Evolutionary conservation across 1,140 invertebrate genomes (phyloP).

Genomic region (Atopsyche davidsoni): DNA sequence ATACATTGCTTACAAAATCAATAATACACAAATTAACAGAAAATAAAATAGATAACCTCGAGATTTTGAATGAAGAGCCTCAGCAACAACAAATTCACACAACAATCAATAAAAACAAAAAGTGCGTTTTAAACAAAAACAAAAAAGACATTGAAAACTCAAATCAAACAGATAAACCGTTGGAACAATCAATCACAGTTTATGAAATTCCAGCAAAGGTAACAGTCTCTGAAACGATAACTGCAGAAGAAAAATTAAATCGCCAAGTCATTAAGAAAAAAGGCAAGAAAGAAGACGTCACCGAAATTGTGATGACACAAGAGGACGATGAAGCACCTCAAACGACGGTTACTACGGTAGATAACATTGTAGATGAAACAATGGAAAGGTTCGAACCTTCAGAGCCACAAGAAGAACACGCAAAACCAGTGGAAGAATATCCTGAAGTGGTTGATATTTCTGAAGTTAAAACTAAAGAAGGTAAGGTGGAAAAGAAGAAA

Average conservation of each 20-base stretch:
- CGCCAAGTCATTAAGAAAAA: constrained; percentile 35
- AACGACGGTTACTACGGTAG: constrained; percentile 19
- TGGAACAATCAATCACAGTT: too few relatives aligned
- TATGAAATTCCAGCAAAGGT: constrained; percentile 27
- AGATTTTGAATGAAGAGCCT: too few relatives aligned
- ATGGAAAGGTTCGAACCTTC: constrained; percentile 13
- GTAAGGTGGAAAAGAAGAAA: constrained; percentile 29
- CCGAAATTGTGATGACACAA: constrained; percentile 36
- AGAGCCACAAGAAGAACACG: constrained; percentile 18
- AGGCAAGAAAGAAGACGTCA: constrained; percentile 34
- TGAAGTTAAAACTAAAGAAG: constrained; percentile 35
- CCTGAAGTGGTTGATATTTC: constrained; percentile 37
- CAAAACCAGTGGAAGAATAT: constrained; percentile 33
- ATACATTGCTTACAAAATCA: too few relatives aligned
- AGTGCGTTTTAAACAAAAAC: too few relatives aligned
- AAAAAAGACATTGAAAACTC: too few relatives aligned
- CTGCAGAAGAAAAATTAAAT: constrained; percentile 34
- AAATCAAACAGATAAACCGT: too few relatives aligned
- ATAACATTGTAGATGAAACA: constrained; percentile 12
- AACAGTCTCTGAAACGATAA: constrained; percentile 36
- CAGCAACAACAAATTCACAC: too few relatives aligned
- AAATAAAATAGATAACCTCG: too few relatives aligned
- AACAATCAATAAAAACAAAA: too few relatives aligned
- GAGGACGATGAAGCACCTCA: constrained; percentile 27
- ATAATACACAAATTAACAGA: too few relatives aligned